A percentile compares a stretch with the other conserved stretches of the same genome.
Evolutionary conservation across 2,888 invertebrate species (phyloP).

Genomic region (Apoda limacodes): DNA sequence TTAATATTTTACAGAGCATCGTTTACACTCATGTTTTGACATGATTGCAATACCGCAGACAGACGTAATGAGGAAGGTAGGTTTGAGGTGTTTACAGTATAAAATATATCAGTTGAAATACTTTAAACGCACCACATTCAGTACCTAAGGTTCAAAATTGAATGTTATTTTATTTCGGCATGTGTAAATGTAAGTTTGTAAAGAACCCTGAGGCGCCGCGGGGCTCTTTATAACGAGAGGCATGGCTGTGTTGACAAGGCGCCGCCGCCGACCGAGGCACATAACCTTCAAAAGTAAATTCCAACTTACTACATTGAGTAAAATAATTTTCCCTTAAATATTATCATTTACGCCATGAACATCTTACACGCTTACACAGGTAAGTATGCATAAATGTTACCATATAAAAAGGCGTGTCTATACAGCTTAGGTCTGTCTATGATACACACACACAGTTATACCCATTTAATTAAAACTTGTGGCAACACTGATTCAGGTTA

Average conservation of each 20-base stretch:
- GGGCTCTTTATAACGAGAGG: constrained; percentile 53
- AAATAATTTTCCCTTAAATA: constrained; percentile 33
- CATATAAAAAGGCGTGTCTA: too few relatives aligned
- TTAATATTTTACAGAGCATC: constrained; percentile 57
- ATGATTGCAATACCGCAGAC: constrained; percentile 52
- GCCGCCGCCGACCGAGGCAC: constrained; percentile 34
- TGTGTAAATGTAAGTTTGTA: constrained; percentile 36
- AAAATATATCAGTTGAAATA: constrained; percentile 15
- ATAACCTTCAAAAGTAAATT: constrained; percentile 29
- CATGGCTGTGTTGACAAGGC: constrained; percentile 37
- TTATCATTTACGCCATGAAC: not conserved
- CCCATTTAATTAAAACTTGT: too few relatives aligned
- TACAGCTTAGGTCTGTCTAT: too few relatives aligned
- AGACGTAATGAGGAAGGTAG: constrained; percentile 55
- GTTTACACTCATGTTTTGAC: constrained; percentile 47
- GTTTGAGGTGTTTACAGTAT: constrained; percentile 33
- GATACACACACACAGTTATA: too few relatives aligned
- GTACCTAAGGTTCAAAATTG: constrained; percentile 37
- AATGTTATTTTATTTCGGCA: constrained; percentile 24
- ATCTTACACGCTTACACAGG: constrained; percentile 1
- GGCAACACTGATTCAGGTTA: too few relatives aligned
- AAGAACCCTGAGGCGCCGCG: constrained; percentile 38
- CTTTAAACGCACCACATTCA: constrained; percentile 15
- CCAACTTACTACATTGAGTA: constrained; percentile 42
- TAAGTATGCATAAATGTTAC: too few relatives aligned